Percentiles rank a stretch among this genome's conserved stretches.
These are phyloP conservation scores for Netelia inedita DNA, from an alignment of 2,888 invertebrate genomes.

Conservation along the genomic window DNA sequence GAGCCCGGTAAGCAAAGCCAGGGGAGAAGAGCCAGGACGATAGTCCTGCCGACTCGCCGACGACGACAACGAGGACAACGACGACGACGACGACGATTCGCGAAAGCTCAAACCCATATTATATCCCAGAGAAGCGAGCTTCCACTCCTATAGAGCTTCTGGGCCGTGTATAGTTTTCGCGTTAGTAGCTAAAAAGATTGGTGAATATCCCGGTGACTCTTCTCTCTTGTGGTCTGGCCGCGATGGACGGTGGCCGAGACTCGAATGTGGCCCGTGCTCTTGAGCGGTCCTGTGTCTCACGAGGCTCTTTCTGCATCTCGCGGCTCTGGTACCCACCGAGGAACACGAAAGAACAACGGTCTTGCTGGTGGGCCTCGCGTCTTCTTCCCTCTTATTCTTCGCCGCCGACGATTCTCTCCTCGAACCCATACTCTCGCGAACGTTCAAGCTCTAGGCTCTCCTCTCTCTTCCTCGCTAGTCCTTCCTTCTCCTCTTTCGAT, in stretches of 20 bases:
- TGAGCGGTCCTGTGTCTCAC: conserved; percentile 21
- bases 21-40: conserved; percentile 23
- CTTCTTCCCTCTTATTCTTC: conserved; percentile 54
- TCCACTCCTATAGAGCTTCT: conserved; percentile 38
- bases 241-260: conserved; percentile 28
- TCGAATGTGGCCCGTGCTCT: conserved; percentile 41
- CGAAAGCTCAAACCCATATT: conserved; percentile 59
- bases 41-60: conserved; percentile 58
- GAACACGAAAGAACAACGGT: conserved; percentile 68
- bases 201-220: conserved; percentile 45
- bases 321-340: conserved; percentile 53
- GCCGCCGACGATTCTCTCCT: conserved; percentile 40
- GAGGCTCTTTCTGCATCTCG: conserved; percentile 42
- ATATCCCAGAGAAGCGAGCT: conserved; percentile 43
- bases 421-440: conserved; percentile 23
- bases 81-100: conserved; percentile 59
- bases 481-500: not conserved
- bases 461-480: not conserved
- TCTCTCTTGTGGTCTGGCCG: not conserved
- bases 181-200: conserved; percentile 55
- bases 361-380: conserved; percentile 67
- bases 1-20: conserved; percentile 9
- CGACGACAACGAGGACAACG: too few relatives aligned
- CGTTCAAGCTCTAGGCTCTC: conserved; percentile 47
- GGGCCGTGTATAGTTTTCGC: conserved; percentile 9